Conservation (phyloP, 2,113 vertebrate genomes). For the Scytalopus superciliaris region DNA sequence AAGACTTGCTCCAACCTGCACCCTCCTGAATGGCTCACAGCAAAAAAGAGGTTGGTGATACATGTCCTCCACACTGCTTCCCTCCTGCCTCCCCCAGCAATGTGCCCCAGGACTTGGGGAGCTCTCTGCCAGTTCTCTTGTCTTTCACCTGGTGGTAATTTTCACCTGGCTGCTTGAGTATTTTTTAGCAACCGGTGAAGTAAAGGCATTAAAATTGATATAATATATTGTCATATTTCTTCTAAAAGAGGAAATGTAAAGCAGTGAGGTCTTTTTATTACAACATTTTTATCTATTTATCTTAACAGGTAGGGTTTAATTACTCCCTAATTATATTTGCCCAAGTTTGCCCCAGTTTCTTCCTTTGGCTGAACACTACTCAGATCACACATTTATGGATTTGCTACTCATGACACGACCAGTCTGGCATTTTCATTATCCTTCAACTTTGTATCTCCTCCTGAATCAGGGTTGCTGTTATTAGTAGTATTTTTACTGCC, state of each 20-base stretch:
- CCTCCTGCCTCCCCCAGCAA: accelerated
- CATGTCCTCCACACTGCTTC: background rate
- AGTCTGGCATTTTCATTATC: conserved; percentile 16
- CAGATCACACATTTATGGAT: background rate
- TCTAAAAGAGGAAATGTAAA: conserved; percentile 6
- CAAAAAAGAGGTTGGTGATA: background rate
- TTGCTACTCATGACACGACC: background rate
- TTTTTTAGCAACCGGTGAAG: background rate
- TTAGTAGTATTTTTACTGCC: background rate
- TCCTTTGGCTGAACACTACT: background rate
- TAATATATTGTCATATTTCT: background rate
- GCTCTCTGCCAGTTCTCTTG: background rate
- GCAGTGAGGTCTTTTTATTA: background rate
- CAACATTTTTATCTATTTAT: background rate
- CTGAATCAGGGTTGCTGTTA: background rate
- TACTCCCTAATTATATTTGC: conserved; percentile 7
- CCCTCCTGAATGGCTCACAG: background rate
- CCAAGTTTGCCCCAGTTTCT: background rate
- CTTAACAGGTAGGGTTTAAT: conserved; percentile 2
- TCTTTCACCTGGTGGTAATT: background rate
- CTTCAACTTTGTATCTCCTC: background rate
- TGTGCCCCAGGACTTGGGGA: accelerated
- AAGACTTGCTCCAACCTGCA: background rate
- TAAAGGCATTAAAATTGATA: background rate
- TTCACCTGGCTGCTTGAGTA: background rate